A percentile compares a stretch with the other conserved stretches of the same genome.
Evolutionary conservation across 2,888 invertebrate genomes (phyloP).

Genomic region (Philhelius pedissequus): DNA sequence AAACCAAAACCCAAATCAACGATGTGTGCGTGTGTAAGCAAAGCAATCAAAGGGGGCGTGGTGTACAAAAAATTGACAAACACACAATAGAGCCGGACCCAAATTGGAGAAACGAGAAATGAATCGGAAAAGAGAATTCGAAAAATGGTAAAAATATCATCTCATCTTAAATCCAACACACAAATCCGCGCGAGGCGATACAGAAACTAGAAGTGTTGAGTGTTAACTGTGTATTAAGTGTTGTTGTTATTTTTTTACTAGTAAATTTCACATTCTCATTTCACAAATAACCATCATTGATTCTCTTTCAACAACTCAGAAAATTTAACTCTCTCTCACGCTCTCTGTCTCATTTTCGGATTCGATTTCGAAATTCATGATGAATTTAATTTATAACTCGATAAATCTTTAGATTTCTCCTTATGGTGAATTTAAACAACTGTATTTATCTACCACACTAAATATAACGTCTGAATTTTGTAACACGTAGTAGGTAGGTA

Average conservation of each 20-base stretch:
- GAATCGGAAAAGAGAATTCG: slow-evolving; percentile 64
- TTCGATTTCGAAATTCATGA: slow-evolving; percentile 2
- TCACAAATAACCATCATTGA: slow-evolving; percentile 21
- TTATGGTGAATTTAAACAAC: not conserved
- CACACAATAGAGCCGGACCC: slow-evolving; percentile 55
- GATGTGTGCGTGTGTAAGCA: slow-evolving; percentile 7
- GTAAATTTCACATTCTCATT: not conserved
- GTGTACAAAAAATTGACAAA: slow-evolving; percentile 58
- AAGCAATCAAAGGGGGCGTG: slow-evolving; percentile 67
- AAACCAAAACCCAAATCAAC: not conserved
- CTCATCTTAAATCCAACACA: slow-evolving; percentile 4
- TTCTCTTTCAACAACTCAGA: slow-evolving; percentile 2
- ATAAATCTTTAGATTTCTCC: not conserved
- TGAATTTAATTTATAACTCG: not conserved
- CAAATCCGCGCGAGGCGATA: slow-evolving; percentile 15
- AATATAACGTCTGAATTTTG: not conserved
- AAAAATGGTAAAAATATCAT: slow-evolving; percentile 43
- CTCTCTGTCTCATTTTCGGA: not conserved
- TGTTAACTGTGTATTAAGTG: not conserved
- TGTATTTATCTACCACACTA: not conserved
- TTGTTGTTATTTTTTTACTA: slow-evolving; percentile 23
- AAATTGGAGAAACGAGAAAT: slow-evolving; percentile 63
- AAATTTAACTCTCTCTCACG: not conserved
- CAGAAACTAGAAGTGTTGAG: slow-evolving; percentile 38
- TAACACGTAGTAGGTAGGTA: too few relatives aligned